Conservation (phyloP, 2,888 invertebrate genomes). For the Psylliodes chrysocephalus region DNA sequence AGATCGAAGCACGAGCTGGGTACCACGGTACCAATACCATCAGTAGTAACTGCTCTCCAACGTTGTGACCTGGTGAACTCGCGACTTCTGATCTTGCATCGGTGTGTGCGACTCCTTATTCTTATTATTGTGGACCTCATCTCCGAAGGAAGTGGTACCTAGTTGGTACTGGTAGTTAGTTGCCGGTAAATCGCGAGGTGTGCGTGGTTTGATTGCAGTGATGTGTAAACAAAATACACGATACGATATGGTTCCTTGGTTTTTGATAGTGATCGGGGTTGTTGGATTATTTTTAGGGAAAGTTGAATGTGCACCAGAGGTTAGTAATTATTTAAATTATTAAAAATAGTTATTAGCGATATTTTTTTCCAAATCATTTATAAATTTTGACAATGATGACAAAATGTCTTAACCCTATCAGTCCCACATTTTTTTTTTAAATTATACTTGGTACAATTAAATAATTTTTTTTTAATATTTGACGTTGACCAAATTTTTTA, state of each 20-base stretch:
- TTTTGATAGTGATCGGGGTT: background rate
- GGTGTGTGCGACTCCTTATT: constrained; percentile 9
- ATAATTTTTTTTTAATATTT: no score
- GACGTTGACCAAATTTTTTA: no score
- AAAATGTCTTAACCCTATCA: no score
- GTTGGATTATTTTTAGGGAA: background rate
- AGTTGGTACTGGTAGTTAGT: background rate
- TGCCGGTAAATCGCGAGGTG: constrained; percentile 8
- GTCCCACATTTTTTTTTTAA: no score
- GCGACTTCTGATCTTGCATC: constrained; percentile 23
- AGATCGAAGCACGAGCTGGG: constrained; percentile 19
- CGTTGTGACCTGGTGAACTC: constrained; percentile 51
- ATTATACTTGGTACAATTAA: no score
- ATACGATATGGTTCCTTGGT: background rate
- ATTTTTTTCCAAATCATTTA: background rate
- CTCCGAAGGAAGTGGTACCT: constrained; percentile 10
- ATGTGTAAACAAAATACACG: constrained; percentile 1
- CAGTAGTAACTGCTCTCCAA: constrained; percentile 40
- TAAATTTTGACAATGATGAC: no score
- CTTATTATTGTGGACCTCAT: constrained; percentile 2
- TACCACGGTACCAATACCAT: no score
- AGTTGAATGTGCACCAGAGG: background rate
- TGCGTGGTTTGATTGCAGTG: background rate
- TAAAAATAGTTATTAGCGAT: background rate
- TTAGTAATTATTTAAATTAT: background rate